These are phyloP conservation scores for Cyrtodaria siliqua DNA, from an alignment of 2,888 invertebrate genomes.

Conservation along the genomic window DNA sequence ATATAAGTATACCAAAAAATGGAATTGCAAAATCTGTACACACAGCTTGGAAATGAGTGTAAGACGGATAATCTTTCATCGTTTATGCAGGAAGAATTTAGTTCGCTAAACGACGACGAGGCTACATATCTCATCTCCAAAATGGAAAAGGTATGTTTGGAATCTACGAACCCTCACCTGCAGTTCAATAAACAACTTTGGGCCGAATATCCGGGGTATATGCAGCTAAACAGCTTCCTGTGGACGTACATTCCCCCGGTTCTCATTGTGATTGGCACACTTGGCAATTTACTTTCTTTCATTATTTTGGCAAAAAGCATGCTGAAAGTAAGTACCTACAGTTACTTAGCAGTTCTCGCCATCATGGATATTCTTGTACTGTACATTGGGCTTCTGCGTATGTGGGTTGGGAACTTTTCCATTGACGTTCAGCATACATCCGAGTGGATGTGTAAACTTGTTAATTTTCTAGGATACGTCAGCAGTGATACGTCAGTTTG, in stretches of 20 bases:
- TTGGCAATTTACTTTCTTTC: slow-evolving; percentile 83
- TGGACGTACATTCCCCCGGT: slow-evolving; percentile 79
- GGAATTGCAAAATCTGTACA: too few relatives aligned
- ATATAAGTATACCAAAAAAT: too few relatives aligned
- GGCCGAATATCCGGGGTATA: slow-evolving; percentile 3
- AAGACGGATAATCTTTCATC: too few relatives aligned
- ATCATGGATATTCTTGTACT: slow-evolving; percentile 82
- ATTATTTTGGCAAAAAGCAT: slow-evolving; percentile 79
- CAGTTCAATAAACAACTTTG: too few relatives aligned
- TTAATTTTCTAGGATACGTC: slow-evolving; percentile 76
- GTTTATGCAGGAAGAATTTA: too few relatives aligned
- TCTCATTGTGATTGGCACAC: slow-evolving; percentile 81
- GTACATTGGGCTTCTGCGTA: slow-evolving; percentile 78
- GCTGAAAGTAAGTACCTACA: slow-evolving; percentile 81
- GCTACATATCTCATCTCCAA: too few relatives aligned
- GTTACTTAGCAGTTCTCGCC: slow-evolving; percentile 81
- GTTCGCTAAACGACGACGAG: too few relatives aligned
- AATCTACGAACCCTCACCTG: too few relatives aligned
- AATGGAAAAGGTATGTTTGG: too few relatives aligned
- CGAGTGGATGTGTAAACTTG: slow-evolving; percentile 79
- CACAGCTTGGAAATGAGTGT: too few relatives aligned
- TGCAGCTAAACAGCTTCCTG: slow-evolving; percentile 41
- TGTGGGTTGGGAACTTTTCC: slow-evolving; percentile 82
- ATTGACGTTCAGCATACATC: slow-evolving; percentile 72
- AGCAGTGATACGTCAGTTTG: slow-evolving; percentile 82